A percentile compares a stretch with the other conserved stretches of the same genome.
phyloP scores from a whole-genome alignment of 2,113 vertebrate species.

The Scalopus aquaticus region DNA sequence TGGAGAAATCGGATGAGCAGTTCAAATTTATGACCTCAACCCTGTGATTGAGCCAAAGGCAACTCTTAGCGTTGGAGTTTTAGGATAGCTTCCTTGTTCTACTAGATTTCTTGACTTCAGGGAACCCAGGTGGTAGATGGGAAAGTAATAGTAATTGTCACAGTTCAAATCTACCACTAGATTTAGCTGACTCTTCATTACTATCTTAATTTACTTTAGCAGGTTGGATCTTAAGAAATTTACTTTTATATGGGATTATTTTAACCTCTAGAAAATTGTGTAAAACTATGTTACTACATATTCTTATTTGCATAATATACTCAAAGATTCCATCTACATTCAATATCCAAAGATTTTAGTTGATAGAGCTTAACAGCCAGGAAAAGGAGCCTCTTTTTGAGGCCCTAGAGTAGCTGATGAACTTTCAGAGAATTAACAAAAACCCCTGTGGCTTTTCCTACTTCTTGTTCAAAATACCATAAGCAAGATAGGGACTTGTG shows the following conservation, averaged over 20 bases:
- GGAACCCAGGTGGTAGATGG: slow-evolving; percentile 14
- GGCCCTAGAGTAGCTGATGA: too few relatives aligned
- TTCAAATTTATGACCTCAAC: slow-evolving; percentile 50
- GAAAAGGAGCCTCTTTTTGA: neutral
- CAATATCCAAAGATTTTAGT: neutral
- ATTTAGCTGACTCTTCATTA: neutral
- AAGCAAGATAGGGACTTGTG: neutral
- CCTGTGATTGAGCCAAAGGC: slow-evolving; percentile 38
- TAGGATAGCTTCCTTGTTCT: neutral
- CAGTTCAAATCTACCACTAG: neutral
- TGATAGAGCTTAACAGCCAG: neutral
- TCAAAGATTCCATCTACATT: neutral
- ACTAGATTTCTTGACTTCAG: slow-evolving; percentile 48
- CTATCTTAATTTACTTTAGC: neutral
- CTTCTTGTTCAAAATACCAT: neutral
- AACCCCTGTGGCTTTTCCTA: neutral
- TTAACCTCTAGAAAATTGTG: neutral
- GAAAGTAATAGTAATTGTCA: neutral
- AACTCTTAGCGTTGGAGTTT: neutral
- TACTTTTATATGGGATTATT: neutral
- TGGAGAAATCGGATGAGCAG: slow-evolving; percentile 33
- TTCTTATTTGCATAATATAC: neutral
- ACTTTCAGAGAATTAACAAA: neutral
- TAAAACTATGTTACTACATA: neutral
- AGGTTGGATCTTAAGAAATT: neutral